Percentiles rank a stretch among this genome's conserved stretches.
Evolutionary conservation across 2,113 vertebrate species (phyloP).

Genomic region (Ceyx melanurus): DNA sequence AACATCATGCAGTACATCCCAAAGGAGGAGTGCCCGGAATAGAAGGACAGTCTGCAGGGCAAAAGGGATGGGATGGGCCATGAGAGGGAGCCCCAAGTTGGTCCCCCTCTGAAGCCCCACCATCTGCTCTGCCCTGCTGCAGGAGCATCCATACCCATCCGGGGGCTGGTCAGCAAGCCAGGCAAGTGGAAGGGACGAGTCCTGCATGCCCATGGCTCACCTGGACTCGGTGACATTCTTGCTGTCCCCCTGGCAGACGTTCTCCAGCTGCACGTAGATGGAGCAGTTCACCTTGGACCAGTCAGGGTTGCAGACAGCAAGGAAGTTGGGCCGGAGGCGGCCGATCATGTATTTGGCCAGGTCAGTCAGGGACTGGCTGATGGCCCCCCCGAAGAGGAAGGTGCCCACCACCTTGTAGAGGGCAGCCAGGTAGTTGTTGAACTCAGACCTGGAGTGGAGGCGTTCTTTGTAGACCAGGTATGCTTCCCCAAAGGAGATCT

Average conservation of each 20-base stretch:
- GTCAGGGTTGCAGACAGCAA: conserved; percentile 86
- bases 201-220: conserved; percentile 40
- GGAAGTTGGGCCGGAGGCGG: conserved; percentile 90
- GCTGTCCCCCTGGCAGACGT: conserved; percentile 83
- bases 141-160: rapidly evolving
- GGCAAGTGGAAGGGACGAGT: rapidly evolving
- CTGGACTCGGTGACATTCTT: conserved; percentile 87
- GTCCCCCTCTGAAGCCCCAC: neutral
- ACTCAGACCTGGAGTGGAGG: conserved; percentile 88
- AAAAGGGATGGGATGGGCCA: neutral
- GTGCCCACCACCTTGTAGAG: conserved; percentile 87
- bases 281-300: conserved; percentile 82
- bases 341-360: conserved; percentile 94
- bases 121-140: neutral
- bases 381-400: conserved; percentile 81
- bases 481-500: conserved; percentile 88
- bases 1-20: conserved; percentile 99
- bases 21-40: conserved; percentile 95
- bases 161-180: neutral
- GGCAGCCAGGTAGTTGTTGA: conserved; percentile 90
- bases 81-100: rapidly evolving
- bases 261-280: conserved; percentile 77
- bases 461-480: conserved; percentile 88
- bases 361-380: conserved; percentile 88
- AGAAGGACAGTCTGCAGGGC: conserved; percentile 89